Conservation (phyloP, 1,140 invertebrate species). For the Idris sp. region DNA sequence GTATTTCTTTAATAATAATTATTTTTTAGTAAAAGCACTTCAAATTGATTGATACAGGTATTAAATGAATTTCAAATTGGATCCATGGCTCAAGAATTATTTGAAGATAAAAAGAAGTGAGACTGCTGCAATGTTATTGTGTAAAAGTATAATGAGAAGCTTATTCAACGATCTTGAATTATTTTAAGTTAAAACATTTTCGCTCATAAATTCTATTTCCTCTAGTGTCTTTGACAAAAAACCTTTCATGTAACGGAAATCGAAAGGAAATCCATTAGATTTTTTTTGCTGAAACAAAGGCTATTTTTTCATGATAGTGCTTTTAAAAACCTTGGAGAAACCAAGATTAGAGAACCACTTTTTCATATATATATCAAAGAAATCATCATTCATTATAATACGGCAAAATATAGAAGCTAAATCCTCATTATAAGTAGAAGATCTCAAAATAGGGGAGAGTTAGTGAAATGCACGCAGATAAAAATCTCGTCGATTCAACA, state of each 20-base stretch:
- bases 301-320: conserved; percentile 21
- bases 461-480: too few species aligned
- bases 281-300: conserved; percentile 21
- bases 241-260: conserved; percentile 34
- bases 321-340: conserved; percentile 8
- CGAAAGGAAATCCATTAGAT: conserved; percentile 28
- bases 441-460: too few species aligned
- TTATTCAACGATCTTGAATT: conserved; percentile 38
- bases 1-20: background rate
- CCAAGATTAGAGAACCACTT: background rate
- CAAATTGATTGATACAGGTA: background rate
- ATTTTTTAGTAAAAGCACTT: background rate
- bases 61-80: background rate
- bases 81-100: background rate
- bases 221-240: conserved; percentile 34
- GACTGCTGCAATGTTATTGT: background rate
- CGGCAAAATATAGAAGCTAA: conserved; percentile 9
- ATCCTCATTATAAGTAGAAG: too few species aligned
- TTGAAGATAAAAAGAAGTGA: conserved; percentile 1
- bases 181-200: conserved; percentile 38
- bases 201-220: conserved; percentile 44
- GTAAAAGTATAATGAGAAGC: conserved; percentile 24
- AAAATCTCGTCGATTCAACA: too few species aligned
- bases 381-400: conserved; percentile 4
- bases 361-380: conserved; percentile 7